Evolutionary conservation across 2,113 vertebrate species (phyloP), one percentile per base, ranked within the genome.

Genomic region (Kryptolebias marmoratus): DNA sequence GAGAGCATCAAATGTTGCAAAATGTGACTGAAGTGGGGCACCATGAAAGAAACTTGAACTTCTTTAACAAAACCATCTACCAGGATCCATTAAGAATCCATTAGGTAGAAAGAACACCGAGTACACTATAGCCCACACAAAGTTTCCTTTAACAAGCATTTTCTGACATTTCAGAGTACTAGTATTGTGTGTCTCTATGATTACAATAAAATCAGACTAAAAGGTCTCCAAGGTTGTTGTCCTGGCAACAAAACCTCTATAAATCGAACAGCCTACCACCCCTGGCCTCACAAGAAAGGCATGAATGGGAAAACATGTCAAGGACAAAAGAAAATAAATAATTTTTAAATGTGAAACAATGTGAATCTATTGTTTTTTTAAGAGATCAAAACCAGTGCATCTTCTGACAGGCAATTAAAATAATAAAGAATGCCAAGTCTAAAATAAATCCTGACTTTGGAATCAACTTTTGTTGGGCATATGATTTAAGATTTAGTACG

Each of bases 221-320:
- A 77, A 61, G 49, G 32, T 14, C 60, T 75, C 2, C 22, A 58
- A 75, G 39, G 47, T 63, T 65, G 77, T 76, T 58, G 61, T 76
- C 82, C 60, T 76, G 80, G 75, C 66, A 85, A 88, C 80, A 27
- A 64, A 68, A 79, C 39, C 30, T 65, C n/a, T 36, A 53, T 53
- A 9, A 75, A 73, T 45, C 22, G 64, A 71, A 56, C 55, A 42
- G 56, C 4, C 1, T 7, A 62, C 69, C 54, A 53, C 28, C 56
- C 22, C 18, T 36, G 53, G 39, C 11, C 39, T 49, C 0, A 28
- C 2, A 7, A 48, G 36, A 72, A 39, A 30, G 6, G 47, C 55
- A 13, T 15, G 12, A 22, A 53, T 44, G 16, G 61, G 5, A 66
- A 6, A 15, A 62, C 58, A 73, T 59, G 12, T 68, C 4, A 48